Evolutionary conservation across 2,113 vertebrate species (phyloP).

Genomic region (Cepphus grylle): DNA sequence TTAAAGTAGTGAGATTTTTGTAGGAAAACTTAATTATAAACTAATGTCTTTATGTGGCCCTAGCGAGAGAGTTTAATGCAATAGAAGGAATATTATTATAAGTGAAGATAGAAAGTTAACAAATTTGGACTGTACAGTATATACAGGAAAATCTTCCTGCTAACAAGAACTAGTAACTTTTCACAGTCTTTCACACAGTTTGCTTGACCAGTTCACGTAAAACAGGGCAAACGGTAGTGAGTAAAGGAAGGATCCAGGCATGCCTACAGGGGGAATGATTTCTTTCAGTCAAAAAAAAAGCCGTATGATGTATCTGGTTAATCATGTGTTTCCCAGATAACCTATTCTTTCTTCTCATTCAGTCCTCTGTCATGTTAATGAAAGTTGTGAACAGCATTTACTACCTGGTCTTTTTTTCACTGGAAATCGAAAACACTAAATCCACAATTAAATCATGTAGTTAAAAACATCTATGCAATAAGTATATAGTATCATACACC

Average conservation of each 20-base stretch:
- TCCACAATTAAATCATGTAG: not conserved
- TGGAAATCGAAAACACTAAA: not conserved
- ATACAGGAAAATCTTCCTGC: not conserved
- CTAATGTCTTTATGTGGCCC: not conserved
- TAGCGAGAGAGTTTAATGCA: not conserved
- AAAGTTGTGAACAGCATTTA: not conserved
- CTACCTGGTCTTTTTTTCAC: not conserved
- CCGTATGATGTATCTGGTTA: not conserved
- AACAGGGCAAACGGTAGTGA: not conserved
- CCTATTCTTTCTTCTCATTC: not conserved
- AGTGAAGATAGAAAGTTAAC: not conserved
- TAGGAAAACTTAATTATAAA: not conserved
- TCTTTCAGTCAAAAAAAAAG: not conserved
- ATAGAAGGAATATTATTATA: not conserved
- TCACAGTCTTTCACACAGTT: not conserved
- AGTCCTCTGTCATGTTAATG: not conserved
- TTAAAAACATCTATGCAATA: not conserved
- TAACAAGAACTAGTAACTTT: not conserved
- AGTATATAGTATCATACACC: not conserved
- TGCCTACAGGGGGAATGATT: not conserved
- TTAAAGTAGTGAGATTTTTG: not conserved
- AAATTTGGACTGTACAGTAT: not conserved
- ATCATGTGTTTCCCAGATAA: not conserved
- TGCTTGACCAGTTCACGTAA: not conserved
- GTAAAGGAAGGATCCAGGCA: not conserved